Conservation (phyloP, 2,113 vertebrate species). For the Hepsetus odoe region DNA sequence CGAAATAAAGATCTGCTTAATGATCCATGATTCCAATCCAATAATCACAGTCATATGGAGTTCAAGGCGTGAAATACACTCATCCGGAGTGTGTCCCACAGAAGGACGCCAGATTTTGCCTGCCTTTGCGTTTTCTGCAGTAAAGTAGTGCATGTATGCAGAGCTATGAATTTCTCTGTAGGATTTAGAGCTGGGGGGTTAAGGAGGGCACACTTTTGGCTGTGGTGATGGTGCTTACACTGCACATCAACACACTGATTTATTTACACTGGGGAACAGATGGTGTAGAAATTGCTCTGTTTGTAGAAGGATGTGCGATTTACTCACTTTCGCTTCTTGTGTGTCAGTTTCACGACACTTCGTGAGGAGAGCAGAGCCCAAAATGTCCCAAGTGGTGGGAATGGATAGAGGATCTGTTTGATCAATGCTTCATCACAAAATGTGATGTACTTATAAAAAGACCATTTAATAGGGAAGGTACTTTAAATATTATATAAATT, state of each 20-base stretch:
- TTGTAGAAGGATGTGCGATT: conserved; percentile 69
- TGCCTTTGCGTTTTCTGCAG: conserved; percentile 52
- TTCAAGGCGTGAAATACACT: background rate
- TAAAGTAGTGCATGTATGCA: conserved; percentile 51
- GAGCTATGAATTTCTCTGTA: conserved; percentile 58
- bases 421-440: background rate
- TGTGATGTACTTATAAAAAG: too few relatives aligned
- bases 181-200: conserved; percentile 65
- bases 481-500: too few relatives aligned
- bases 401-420: too few relatives aligned
- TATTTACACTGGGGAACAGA: conserved; percentile 70
- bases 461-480: too few relatives aligned
- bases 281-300: conserved; percentile 73
- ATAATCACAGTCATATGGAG: background rate
- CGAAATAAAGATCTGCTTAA: background rate
- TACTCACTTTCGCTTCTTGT: conserved; percentile 61
- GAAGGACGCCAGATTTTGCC: conserved; percentile 42
- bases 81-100: background rate
- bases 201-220: conserved; percentile 52
- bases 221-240: conserved; percentile 56
- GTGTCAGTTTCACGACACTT: background rate
- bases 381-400: too few relatives aligned
- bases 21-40: background rate
- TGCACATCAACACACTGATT: conserved; percentile 70
- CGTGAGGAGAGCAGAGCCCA: background rate